Evolutionary conservation across 2,113 vertebrate genomes (phyloP).

Genomic region (Peromyscus leucopus): DNA sequence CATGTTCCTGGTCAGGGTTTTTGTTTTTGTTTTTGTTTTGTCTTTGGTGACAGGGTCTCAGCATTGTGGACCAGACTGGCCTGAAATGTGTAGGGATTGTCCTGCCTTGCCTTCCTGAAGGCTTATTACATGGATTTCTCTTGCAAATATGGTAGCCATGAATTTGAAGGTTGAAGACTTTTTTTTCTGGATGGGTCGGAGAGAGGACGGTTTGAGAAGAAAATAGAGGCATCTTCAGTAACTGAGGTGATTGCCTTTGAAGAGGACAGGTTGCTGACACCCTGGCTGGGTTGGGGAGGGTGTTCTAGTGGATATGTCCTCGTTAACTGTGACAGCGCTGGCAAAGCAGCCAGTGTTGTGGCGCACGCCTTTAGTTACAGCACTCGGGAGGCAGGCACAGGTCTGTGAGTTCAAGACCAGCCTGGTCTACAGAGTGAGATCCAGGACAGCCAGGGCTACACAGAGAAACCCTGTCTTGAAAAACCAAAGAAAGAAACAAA

Average conservation of each 20-base stretch:
- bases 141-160: too few species aligned
- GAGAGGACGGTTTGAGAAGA: not conserved
- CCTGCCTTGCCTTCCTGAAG: not conserved
- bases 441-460: not conserved
- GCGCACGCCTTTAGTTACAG: accelerated
- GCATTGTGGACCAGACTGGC: not conserved
- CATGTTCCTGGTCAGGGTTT: not conserved
- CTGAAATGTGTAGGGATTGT: not conserved
- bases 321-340: not conserved
- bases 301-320: not conserved
- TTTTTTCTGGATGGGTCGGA: not conserved
- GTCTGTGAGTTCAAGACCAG: not conserved
- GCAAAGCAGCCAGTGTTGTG: not conserved
- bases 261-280: not conserved
- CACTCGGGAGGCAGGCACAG: too few species aligned
- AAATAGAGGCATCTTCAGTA: not conserved
- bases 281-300: not conserved
- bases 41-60: not conserved
- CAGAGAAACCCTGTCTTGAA: not conserved
- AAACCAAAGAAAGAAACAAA: not conserved
- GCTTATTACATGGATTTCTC: not conserved
- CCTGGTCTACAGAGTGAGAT: not conserved
- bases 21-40: not conserved
- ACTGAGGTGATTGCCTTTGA: not conserved
- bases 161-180: not conserved